Evolutionary conservation across 1,140 invertebrate genomes (phyloP).

Genomic region (Lamellibrachia luymesi): DNA sequence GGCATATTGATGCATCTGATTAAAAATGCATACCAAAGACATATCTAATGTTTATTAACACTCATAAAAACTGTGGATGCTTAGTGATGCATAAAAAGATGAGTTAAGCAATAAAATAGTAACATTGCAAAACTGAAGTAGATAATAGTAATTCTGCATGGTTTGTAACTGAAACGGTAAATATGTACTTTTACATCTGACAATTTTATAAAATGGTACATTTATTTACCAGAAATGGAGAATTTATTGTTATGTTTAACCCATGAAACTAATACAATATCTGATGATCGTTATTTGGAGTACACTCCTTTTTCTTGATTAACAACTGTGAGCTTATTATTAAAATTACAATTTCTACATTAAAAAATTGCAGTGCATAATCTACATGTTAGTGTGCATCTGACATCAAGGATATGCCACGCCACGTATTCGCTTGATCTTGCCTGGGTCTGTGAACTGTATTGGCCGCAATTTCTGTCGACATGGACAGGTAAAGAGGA

Average conservation of each 20-base stretch:
- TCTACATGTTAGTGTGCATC: not conserved
- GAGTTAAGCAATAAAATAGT: too few relatives aligned
- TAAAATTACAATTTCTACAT: not conserved
- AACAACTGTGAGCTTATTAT: not conserved
- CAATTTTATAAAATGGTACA: not conserved
- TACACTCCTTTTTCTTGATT: not conserved
- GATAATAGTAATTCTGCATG: too few relatives aligned
- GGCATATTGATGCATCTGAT: not conserved
- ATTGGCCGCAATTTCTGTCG: conserved; percentile 67
- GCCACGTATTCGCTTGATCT: conserved; percentile 91
- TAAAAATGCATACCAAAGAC: too few relatives aligned
- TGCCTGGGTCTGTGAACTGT: conserved; percentile 73
- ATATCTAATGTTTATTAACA: not conserved
- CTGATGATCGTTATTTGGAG: not conserved
- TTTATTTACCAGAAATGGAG: not conserved
- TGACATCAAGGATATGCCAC: conserved; percentile 63
- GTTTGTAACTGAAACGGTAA: too few relatives aligned
- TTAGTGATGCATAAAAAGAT: too few relatives aligned
- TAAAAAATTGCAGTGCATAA: not conserved
- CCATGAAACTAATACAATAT: not conserved
- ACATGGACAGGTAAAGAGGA: conserved; percentile 84
- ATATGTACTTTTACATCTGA: not conserved
- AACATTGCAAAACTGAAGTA: too few relatives aligned
- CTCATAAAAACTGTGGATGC: not conserved
- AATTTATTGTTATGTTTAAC: not conserved